Base-by-base conservation (phyloP, 2,797 vertebrate genomes). In the Buphagus erythrorhynchus region DNA sequence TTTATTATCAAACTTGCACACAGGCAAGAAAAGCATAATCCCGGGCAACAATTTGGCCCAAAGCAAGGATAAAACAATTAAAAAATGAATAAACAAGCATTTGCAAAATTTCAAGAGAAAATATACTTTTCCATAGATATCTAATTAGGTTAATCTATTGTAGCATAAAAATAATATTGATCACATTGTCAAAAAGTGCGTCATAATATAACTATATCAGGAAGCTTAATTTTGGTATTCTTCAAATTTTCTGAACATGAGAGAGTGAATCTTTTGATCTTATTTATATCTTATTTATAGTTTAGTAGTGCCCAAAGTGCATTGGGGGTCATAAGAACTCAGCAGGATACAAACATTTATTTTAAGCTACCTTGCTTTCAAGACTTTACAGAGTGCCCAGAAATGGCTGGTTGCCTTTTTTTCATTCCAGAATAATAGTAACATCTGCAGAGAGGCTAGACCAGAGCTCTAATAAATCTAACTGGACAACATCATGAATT, bases 401-500 rank as follows among this genome's bases (percentile, higher is more conserved):
- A 92, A 91, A 82, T 36, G 63, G 6, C 19, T 79, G 28, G 10
- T 35, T 80, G 57, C 35, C 28, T 51, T 81, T 89, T 89, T 90
- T 83, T 57, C 11, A 48, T 52, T 80, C 35, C 42, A 33, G 45
- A 80, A 63, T 57, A 86, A 67, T 22, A 55, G 35, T 14, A 54
- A 35, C 46, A 57, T 86, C 46, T 65, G 14, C 55, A 61, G 45
- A 69, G 42, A 86, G 79, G 14, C 38, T 76, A 63, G 61, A 66
- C 28, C 17, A 68, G 61, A 74, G 31, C 5, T 72, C 36, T 42
- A 71, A 74, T 10, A 38, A 82, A 67, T 80, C 57, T 52, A 51
- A 58, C n/a, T 48, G 62, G 68, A 88, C 52, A 90, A 59, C 33
- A 86, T 38, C n/a, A 33, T 71, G 89, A 92, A 87, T 96, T 97